A percentile compares a stretch with the other conserved stretches of the same genome.
Conservation (phyloP, 2,113 vertebrate species). For the Cnemophilus loriae region DNA sequence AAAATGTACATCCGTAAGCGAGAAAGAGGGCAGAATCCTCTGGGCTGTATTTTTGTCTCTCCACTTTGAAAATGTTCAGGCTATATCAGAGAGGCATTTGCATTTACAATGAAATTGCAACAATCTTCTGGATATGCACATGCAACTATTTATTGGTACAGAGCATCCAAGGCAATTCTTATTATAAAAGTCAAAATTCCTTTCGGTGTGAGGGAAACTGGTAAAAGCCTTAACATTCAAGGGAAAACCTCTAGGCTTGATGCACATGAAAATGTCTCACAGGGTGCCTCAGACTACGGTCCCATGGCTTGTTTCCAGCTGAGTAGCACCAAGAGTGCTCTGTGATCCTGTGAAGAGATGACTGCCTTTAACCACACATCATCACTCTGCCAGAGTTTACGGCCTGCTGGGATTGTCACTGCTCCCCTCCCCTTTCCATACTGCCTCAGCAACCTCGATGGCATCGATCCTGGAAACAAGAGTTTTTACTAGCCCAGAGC, state of each 20-base stretch:
- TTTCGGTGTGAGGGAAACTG: background rate
- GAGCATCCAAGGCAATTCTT: background rate
- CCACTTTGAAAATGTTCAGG: background rate
- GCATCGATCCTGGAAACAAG: background rate
- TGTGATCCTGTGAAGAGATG: background rate
- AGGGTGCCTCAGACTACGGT: background rate
- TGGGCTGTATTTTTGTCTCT: background rate
- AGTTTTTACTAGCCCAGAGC: background rate
- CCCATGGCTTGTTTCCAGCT: background rate
- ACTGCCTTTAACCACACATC: background rate
- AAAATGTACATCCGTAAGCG: background rate
- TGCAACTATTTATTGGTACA: background rate
- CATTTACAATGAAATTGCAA: background rate
- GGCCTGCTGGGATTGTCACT: background rate
- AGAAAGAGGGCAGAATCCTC: background rate
- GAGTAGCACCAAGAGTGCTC: background rate
- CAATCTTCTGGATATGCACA: background rate
- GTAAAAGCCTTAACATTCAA: background rate
- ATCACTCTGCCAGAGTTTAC: background rate
- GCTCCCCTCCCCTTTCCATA: background rate
- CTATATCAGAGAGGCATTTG: background rate
- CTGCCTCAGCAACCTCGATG: background rate
- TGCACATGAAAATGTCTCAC: background rate
- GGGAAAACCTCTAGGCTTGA: background rate
- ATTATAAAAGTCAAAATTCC: background rate